phyloP scores from a whole-genome alignment of 92 coral and sea anemone genomes.

The Paramuricea clavata region DNA sequence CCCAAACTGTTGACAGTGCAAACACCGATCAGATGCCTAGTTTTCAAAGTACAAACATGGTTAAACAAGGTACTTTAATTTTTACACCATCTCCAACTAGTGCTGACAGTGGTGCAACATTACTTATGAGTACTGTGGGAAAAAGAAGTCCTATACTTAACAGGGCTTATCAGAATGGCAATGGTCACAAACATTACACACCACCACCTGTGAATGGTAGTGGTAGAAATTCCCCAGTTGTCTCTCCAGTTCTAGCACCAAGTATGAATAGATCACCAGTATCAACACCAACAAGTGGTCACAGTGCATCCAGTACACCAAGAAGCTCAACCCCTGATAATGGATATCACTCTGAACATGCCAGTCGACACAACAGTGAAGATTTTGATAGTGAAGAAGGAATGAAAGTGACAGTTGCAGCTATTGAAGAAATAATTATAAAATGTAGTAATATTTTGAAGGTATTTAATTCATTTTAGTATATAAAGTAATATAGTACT shows the following conservation, averaged over 20 bases:
- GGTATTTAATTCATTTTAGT: slow-evolving; percentile 46
- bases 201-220: slow-evolving; percentile 48
- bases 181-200: slow-evolving; percentile 36
- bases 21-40: not conserved
- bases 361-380: slow-evolving; percentile 56
- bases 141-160: slow-evolving; percentile 44
- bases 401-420: slow-evolving; percentile 90
- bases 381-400: slow-evolving; percentile 83
- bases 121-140: slow-evolving; percentile 15
- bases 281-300: slow-evolving; percentile 62
- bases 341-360: slow-evolving; percentile 50
- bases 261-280: slow-evolving; percentile 31
- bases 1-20: not conserved
- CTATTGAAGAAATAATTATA: slow-evolving; percentile 90
- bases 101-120: slow-evolving; percentile 34
- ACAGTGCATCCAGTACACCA: slow-evolving; percentile 90
- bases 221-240: slow-evolving; percentile 54
- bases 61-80: slow-evolving; percentile 24
- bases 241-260: slow-evolving; percentile 61
- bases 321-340: slow-evolving; percentile 81
- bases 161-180: slow-evolving; percentile 18
- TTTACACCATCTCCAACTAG: slow-evolving; percentile 17
- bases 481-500: no score
- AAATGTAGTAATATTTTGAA: slow-evolving; percentile 74
- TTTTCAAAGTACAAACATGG: slow-evolving; percentile 2